phyloP scores from a whole-genome alignment of 2,797 vertebrate genomes.

The Synaphobranchus kaupii region DNA sequence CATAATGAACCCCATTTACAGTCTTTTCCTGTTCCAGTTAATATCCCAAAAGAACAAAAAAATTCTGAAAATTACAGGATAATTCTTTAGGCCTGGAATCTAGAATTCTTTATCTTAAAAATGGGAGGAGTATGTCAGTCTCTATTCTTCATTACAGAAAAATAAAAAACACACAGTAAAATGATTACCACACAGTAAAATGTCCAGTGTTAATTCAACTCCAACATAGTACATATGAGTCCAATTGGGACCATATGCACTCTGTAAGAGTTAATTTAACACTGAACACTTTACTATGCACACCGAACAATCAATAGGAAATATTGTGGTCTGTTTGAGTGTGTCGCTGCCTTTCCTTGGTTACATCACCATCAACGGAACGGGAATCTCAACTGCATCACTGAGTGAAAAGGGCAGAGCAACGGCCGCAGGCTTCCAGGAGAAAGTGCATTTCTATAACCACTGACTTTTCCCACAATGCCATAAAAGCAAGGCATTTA shows the following conservation, averaged over 20 bases:
- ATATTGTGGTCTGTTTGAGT: neutral
- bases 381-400: neutral
- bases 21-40: no score
- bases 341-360: neutral
- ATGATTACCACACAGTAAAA: neutral
- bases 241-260: no score
- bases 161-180: neutral
- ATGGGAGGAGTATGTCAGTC: no score
- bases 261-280: no score
- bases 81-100: no score
- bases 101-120: no score
- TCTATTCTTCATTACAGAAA: neutral
- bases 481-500: slow-evolving; percentile 57
- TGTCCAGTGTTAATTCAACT: no score
- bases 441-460: slow-evolving; percentile 55
- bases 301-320: neutral
- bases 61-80: no score
- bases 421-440: slow-evolving; percentile 10
- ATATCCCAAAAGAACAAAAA: no score
- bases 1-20: no score
- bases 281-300: neutral
- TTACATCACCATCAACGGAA: slow-evolving; percentile 13
- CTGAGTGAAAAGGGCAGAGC: neutral
- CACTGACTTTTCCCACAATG: slow-evolving; percentile 67
- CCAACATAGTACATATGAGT: no score